Base-by-base conservation (phyloP, 1,140 invertebrate species). In the Rhagoletis zephyria region DNA sequence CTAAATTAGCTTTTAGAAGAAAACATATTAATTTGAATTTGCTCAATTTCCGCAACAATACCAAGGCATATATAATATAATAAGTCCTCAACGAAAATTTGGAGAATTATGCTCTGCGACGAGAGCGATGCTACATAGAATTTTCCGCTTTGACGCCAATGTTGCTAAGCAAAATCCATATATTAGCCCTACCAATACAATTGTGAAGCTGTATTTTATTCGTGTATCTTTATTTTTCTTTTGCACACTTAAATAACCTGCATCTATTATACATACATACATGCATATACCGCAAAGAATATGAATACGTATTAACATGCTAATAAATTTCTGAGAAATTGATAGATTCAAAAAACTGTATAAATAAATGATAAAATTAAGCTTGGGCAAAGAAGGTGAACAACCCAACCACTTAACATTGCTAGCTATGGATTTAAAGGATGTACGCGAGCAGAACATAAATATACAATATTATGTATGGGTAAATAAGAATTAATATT, bases 11-110 rank as follows among this genome's bases (percentile, higher is more conserved):
- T 81, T 81, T 48, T 56, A 81, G 3, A 30, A 19, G n/a, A 56
- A 56, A 81, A 81, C n/a, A 48, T 16, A 81, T 81, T 51, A 81
- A 81, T 56, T 63, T 63, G n/a, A n/a, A 63, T 63, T 81, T 81
- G 74, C 74, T 81, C 74, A 56, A 56, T 48, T 81, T 30, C 74
- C 51, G 48, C 48, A 56, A 48, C 74, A 81, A 56, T 81, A 56
- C 16, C 1, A 42, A 56, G 67, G 61, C 61, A 63, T 4, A 30
- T 30, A 30, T 30, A 30, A 30, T 30, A 30, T 30, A 30, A 9
- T 4, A 63, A 40, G 30, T 30, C 30, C 64, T 40, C 19, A 9
- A 9, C 64, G 64, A 67, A 67, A 67, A 67, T 67, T 67, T 3
- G 19, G 19, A 67, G 40, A 12, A 12, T 67, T 67, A 10, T 67